Conservation (phyloP, 2,797 vertebrate species). For the Poeciliopsis turneri region DNA sequence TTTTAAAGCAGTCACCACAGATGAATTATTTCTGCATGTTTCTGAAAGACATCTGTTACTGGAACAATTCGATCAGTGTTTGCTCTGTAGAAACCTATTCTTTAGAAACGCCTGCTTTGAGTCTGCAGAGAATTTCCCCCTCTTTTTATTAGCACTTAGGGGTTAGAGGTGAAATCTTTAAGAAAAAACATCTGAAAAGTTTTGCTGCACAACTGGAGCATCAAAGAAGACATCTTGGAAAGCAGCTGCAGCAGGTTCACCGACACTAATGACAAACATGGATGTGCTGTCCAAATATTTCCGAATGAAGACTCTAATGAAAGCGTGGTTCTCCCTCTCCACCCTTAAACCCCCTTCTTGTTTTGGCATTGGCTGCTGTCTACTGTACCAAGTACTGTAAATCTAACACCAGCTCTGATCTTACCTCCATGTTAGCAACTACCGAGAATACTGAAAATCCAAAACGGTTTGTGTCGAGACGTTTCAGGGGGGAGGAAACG, state of each 20-base stretch:
- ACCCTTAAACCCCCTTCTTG: constrained; percentile 7
- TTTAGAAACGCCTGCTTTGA: too few species aligned
- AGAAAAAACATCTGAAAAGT: constrained; percentile 9
- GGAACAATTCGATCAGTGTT: too few species aligned
- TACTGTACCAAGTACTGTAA: constrained; percentile 75
- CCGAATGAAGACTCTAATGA: constrained; percentile 51
- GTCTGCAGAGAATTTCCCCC: too few species aligned
- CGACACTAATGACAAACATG: constrained; percentile 59
- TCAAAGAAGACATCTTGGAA: constrained; percentile 18
- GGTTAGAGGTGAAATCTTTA: constrained; percentile 38
- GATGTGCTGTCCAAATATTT: constrained; percentile 53
- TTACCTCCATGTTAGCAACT: constrained; percentile 74
- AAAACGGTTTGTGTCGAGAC: constrained; percentile 56
- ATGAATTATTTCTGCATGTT: too few species aligned
- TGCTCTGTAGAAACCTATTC: too few species aligned
- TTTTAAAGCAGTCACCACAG: too few species aligned
- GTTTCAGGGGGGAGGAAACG: constrained; percentile 19
- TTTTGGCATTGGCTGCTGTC: constrained; percentile 61
- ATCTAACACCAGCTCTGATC: constrained; percentile 78
- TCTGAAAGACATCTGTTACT: too few species aligned
- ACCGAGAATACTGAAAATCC: constrained; percentile 44
- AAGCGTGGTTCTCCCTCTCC: constrained; percentile 66
- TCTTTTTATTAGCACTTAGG: constrained; percentile 15
- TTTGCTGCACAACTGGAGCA: constrained; percentile 38
- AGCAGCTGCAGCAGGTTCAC: constrained; percentile 53